A percentile compares a stretch with the other conserved stretches of the same genome.
Conservation (phyloP, 2,888 invertebrate genomes). For the Elegia similella region DNA sequence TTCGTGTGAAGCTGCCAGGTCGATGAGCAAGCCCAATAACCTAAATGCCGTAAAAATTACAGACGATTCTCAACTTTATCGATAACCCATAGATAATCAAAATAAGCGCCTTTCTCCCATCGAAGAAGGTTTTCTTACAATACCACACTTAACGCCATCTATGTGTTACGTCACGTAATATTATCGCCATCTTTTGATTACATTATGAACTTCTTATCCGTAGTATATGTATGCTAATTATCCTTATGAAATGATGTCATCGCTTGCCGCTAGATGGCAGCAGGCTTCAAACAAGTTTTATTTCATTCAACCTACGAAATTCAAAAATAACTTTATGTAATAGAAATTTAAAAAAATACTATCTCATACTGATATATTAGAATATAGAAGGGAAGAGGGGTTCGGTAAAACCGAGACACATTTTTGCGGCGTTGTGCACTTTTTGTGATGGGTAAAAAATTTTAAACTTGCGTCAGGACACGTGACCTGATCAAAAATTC, state of each 20-base stretch:
- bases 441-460: too few relatives aligned
- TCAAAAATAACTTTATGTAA: too few relatives aligned
- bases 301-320: not conserved
- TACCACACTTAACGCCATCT: conserved; percentile 39
- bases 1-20: conserved; percentile 62
- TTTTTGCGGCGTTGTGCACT: too few relatives aligned
- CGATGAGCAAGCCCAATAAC: conserved; percentile 64
- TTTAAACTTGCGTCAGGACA: too few relatives aligned
- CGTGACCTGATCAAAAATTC: too few relatives aligned
- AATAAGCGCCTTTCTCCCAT: conserved; percentile 28
- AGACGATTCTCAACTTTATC: conserved; percentile 46
- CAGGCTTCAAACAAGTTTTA: conserved; percentile 4
- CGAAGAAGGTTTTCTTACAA: conserved; percentile 12
- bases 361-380: too few relatives aligned
- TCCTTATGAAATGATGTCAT: conserved; percentile 4
- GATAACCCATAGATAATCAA: not conserved
- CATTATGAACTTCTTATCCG: not conserved
- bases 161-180: conserved; percentile 14
- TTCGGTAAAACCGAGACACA: too few relatives aligned
- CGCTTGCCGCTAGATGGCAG: conserved; percentile 19
- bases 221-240: conserved; percentile 6
- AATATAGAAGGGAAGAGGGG: too few relatives aligned
- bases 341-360: too few relatives aligned
- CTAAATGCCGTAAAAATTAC: conserved; percentile 49
- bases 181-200: conserved; percentile 18